Conservation (phyloP, 2,113 vertebrate species). For the Cephalopholis sonnerati region DNA sequence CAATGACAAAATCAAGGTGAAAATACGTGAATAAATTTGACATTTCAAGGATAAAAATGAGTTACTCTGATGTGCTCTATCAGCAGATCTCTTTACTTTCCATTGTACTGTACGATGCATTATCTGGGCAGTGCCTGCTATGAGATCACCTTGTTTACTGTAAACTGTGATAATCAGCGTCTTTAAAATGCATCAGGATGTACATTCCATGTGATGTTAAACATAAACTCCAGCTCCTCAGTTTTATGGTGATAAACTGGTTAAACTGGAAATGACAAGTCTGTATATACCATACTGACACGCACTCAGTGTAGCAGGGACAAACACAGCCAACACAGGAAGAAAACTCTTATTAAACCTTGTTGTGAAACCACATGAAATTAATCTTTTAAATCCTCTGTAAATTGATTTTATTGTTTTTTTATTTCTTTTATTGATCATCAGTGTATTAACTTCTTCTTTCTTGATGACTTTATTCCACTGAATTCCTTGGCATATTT, state of each 20-base stretch:
- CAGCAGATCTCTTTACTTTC: too few relatives aligned
- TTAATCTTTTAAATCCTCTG: too few relatives aligned
- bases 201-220: background rate
- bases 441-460: too few relatives aligned
- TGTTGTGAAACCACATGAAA: too few relatives aligned
- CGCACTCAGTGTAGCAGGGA: background rate
- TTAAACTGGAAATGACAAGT: background rate
- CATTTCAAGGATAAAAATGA: background rate
- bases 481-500: too few relatives aligned
- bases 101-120: background rate
- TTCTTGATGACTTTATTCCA: too few relatives aligned
- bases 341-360: too few relatives aligned
- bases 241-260: background rate
- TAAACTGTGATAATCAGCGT: background rate
- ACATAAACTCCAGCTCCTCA: background rate
- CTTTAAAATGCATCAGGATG: background rate
- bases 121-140: background rate
- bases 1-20: too few relatives aligned
- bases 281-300: background rate
- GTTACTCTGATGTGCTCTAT: too few relatives aligned
- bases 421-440: too few relatives aligned
- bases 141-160: background rate
- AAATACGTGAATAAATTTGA: too few relatives aligned
- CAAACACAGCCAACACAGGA: background rate
- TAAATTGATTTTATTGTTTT: too few relatives aligned